phyloP scores from a whole-genome alignment of 2,888 invertebrate species.

The Lithophane leautieri region DNA sequence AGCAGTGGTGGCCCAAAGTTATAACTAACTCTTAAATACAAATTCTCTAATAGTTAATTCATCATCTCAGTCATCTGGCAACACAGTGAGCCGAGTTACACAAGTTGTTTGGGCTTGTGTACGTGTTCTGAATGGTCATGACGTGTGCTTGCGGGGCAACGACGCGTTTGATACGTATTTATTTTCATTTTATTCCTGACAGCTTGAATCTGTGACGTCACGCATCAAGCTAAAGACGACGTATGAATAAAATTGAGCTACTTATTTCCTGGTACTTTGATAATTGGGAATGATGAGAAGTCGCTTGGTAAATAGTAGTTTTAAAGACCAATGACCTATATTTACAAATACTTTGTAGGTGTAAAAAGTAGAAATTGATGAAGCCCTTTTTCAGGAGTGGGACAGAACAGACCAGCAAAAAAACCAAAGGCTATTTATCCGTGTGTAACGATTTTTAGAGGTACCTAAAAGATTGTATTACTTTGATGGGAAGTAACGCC shows the following conservation, averaged over 20 bases:
- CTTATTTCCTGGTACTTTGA: background rate
- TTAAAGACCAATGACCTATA: too few relatives aligned
- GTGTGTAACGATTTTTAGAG: too few relatives aligned
- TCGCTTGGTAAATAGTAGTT: too few relatives aligned
- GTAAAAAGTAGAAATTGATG: too few relatives aligned
- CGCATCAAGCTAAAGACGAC: background rate
- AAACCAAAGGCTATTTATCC: too few relatives aligned
- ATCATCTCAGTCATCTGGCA: conserved; percentile 16
- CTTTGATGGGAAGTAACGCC: background rate
- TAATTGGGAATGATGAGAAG: too few relatives aligned
- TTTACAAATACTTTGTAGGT: too few relatives aligned
- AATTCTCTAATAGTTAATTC: background rate
- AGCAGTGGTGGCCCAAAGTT: background rate
- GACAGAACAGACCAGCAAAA: too few relatives aligned
- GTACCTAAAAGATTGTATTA: conserved; percentile 2
- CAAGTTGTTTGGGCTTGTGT: conserved; percentile 37
- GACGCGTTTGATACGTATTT: conserved; percentile 34
- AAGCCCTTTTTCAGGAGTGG: too few relatives aligned
- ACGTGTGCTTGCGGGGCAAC: conserved; percentile 2
- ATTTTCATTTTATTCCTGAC: conserved; percentile 44
- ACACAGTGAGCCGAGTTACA: conserved; percentile 33
- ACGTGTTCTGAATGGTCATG: conserved; percentile 48
- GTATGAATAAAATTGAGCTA: background rate
- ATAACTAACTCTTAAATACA: background rate
- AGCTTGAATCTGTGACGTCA: conserved; percentile 34